A percentile compares a stretch with the other conserved stretches of the same genome.
Evolutionary conservation across 2,113 vertebrate genomes (phyloP).

Genomic region (Tetrax tetrax): DNA sequence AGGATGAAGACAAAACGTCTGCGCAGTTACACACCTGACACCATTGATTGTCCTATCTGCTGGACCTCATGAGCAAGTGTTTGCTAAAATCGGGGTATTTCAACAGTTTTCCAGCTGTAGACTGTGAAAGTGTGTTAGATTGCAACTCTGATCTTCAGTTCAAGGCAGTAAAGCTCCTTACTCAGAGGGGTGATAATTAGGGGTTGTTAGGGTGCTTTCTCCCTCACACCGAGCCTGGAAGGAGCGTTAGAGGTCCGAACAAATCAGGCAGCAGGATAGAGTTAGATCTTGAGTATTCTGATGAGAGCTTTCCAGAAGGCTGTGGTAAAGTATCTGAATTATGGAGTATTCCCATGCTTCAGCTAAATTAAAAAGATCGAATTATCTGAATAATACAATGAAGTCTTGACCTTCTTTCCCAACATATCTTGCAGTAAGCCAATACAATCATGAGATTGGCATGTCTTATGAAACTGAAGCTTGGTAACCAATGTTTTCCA

Average conservation of each 20-base stretch:
- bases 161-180: background rate
- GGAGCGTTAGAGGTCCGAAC: background rate
- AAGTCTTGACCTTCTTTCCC: background rate
- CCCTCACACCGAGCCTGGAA: background rate
- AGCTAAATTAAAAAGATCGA: background rate
- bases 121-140: background rate
- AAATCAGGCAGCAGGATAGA: background rate
- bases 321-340: background rate
- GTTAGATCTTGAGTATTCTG: background rate
- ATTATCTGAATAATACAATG: background rate
- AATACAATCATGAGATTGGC: accelerated
- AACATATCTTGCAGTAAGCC: accelerated
- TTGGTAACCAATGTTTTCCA: background rate
- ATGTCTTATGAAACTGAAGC: background rate
- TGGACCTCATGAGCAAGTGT: background rate
- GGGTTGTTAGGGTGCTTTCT: background rate
- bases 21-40: accelerated
- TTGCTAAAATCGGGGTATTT: background rate
- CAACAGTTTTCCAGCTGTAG: background rate
- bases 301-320: background rate
- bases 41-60: background rate
- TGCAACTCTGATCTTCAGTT: background rate
- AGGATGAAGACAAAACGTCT: background rate
- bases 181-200: too few relatives aligned
- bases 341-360: background rate